These are phyloP conservation scores for Heliopora coerulea DNA, from an alignment of 92 coral and sea anemone species.

Conservation along the genomic window DNA sequence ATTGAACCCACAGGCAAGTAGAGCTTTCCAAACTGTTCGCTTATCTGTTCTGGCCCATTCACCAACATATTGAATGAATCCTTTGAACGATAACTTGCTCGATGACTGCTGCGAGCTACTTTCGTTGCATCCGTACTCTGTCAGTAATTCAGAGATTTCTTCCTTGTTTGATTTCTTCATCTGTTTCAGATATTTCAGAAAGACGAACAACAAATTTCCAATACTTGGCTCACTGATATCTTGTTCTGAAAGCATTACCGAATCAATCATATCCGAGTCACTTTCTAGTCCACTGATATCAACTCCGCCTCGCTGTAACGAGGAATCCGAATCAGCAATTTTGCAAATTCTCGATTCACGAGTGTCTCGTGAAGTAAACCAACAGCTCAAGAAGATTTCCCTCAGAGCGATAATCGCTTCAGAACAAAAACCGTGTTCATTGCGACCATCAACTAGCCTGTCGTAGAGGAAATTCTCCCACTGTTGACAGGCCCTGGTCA, in stretches of 20 bases:
- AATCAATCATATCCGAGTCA: neutral
- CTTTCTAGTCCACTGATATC: neutral
- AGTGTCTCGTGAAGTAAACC: slow-evolving; percentile 7
- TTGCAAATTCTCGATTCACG: neutral
- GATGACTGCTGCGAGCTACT: slow-evolving; percentile 21
- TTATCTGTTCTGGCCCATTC: slow-evolving; percentile 56
- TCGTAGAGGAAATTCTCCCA: slow-evolving; percentile 74
- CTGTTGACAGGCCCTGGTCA: slow-evolving; percentile 80
- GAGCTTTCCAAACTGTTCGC: slow-evolving; percentile 78
- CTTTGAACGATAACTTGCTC: slow-evolving; percentile 35
- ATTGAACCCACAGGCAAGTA: slow-evolving; percentile 89
- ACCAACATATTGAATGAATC: slow-evolving; percentile 72
- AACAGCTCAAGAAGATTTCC: slow-evolving; percentile 84
- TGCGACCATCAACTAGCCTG: slow-evolving; percentile 48
- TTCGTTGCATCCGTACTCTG: slow-evolving; percentile 56
- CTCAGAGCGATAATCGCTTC: slow-evolving; percentile 51
- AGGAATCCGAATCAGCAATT: neutral
- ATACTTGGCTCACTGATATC: slow-evolving; percentile 59
- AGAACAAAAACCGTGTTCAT: slow-evolving; percentile 38
- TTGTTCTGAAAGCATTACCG: slow-evolving; percentile 54
- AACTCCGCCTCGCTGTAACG: neutral
- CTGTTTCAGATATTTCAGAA: slow-evolving; percentile 69
- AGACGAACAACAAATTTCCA: slow-evolving; percentile 65
- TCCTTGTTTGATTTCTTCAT: slow-evolving; percentile 65
- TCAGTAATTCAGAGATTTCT: slow-evolving; percentile 64